Percentiles rank a stretch among this genome's conserved stretches.
Conservation (phyloP, 2,888 invertebrate species). For the Drosophila sordidula region DNA sequence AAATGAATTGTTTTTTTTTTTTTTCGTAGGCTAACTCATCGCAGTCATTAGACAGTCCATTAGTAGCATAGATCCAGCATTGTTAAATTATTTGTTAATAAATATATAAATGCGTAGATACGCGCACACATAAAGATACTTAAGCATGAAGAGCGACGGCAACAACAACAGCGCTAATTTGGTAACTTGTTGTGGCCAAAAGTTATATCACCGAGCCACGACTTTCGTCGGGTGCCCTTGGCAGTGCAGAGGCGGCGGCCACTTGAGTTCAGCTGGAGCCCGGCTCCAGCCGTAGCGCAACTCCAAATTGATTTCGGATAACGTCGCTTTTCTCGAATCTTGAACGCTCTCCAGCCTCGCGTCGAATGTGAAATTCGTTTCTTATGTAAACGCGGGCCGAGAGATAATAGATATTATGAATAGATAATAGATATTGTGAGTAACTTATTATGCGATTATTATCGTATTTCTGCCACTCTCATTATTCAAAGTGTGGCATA, state of each 20-base stretch:
- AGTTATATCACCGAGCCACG: conserved; percentile 41
- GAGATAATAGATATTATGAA: not conserved
- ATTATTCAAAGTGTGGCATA: no score
- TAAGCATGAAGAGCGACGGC: no score
- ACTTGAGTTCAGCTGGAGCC: conserved; percentile 20
- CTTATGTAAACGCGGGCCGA: conserved; percentile 21
- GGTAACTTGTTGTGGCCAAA: conserved; percentile 40
- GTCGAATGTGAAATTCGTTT: conserved; percentile 35
- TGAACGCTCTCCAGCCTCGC: conserved; percentile 2
- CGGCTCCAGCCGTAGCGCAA: conserved; percentile 10
- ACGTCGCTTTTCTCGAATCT: conserved; percentile 11
- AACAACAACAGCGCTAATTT: conserved; percentile 23
- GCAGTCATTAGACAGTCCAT: conserved; percentile 52
- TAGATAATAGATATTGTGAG: not conserved
- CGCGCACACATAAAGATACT: no score
- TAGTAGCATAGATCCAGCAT: conserved; percentile 22
- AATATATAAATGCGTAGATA: conserved; percentile 13
- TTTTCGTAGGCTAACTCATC: conserved; percentile 68
- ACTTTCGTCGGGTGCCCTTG: conserved; percentile 54
- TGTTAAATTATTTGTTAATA: conserved; percentile 62
- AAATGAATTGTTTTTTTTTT: conserved; percentile 68
- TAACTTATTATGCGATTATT: no score
- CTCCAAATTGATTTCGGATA: conserved; percentile 40
- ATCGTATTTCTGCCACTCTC: no score
- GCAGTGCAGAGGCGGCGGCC: conserved; percentile 20